Percentiles rank a stretch among this genome's conserved stretches.
Conservation (phyloP, 1,140 invertebrate species). For the Periplaneta americana region DNA sequence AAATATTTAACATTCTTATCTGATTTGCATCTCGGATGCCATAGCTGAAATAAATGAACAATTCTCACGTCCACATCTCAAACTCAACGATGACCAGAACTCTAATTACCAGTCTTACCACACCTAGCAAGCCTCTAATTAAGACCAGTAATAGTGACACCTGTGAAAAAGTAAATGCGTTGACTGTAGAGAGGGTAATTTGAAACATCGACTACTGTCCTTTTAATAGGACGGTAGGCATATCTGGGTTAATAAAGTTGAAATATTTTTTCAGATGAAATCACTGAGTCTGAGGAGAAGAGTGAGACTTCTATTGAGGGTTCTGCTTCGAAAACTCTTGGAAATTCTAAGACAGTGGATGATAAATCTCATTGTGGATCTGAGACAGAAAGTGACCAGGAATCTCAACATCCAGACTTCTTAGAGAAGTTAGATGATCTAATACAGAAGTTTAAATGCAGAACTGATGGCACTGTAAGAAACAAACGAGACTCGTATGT, state of each 20-base stretch:
- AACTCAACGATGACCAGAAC: no score
- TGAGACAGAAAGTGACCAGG: slow-evolving; percentile 56
- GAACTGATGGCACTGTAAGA: slow-evolving; percentile 53
- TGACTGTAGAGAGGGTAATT: no score
- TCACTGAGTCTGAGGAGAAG: slow-evolving; percentile 45
- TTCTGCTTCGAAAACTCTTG: slow-evolving; percentile 32
- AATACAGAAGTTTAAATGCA: slow-evolving; percentile 62
- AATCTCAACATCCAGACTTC: slow-evolving; percentile 56
- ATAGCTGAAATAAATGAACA: no score
- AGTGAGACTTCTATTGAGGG: slow-evolving; percentile 26
- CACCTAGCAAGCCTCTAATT: no score
- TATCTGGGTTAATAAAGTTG: background rate
- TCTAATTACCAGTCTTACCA: no score
- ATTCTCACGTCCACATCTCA: no score
- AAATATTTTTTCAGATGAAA: slow-evolving; percentile 41
- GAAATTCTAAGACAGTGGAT: slow-evolving; percentile 17
- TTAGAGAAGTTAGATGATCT: slow-evolving; percentile 61
- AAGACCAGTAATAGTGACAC: no score
- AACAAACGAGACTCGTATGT: background rate
- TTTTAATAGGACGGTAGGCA: no score
- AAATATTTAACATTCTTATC: no score
- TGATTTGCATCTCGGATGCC: no score
- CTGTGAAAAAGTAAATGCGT: no score
- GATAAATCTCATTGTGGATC: slow-evolving; percentile 45
- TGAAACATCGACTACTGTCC: no score